Evolutionary conservation across 2,888 invertebrate species (phyloP), one percentile per base, ranked within the genome.

Genomic region (Cacoxenus indagator): DNA sequence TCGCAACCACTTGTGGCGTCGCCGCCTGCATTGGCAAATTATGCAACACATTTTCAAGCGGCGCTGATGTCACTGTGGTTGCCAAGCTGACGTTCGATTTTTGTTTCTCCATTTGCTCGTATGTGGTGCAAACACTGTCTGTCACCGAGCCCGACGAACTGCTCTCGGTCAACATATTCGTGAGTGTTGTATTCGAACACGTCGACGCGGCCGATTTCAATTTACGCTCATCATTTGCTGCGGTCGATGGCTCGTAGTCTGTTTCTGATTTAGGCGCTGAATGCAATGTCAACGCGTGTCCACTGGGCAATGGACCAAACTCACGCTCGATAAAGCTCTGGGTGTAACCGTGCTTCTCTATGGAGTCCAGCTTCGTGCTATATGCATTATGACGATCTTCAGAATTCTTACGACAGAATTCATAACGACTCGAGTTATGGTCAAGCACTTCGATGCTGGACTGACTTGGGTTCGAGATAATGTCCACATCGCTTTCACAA

Each of bases 381-480:
- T 88, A 84, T 0, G 87, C 84, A 26, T 88, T 77, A 67, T 87
- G 87, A 62, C 89, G 87, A 77, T 91, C 91, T 75, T 90, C 90
- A 0, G 89, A 90, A 5, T 84, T 84, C 70, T 87, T 87, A 5
- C 88, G 86, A 71, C 80, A 81, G n/a, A n/a, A n/a, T 6, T 72
- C 72, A 37, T 74, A 27, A 73, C 79, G 9, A 71, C 70, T n/a
- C 66, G 75, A 82, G n/a, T 77, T 74, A 2, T 80, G 76, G 76
- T 91, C 91, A 64, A 92, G 84, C 31, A 92, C 91, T 87, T 92
- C 92, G 67, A 93, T 92, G 79, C 92, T 93, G 76, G 92, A 92
- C 81, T 92, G 91, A 86, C 93, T 93, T 14, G 92, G 92, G 87
- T 93, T 92, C 71, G 92, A 92, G 26, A 93, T 89, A 54, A 93